Evolutionary conservation across 2,797 vertebrate species (phyloP), one percentile per base, ranked within the genome.

Genomic region (Sparidentex hasta): DNA sequence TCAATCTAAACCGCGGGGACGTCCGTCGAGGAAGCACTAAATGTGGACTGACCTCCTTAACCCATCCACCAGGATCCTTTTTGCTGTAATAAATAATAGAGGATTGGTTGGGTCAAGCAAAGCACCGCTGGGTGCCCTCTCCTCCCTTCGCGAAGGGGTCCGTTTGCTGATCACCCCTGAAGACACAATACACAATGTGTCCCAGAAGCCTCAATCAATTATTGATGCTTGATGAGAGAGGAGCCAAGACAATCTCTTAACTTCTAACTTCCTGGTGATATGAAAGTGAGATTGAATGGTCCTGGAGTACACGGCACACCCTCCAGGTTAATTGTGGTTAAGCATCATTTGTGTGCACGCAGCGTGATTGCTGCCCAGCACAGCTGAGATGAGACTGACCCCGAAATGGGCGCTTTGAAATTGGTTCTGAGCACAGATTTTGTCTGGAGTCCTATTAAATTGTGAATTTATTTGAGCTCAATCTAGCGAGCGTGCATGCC

Each of bases 61-160:
- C 95, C 92, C 90, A 84, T 94, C 94, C 92, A 90, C 86, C 78
- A 87, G 88, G 87, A 93, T 93, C 88, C 56, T 90, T 82, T 92
- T 85, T 89, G 71, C 74, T 82, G 87, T 91, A 90, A 98, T 97
- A 94, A 98, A 98, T 98, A 98, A 98, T 97, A 91, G 94, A 98
- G 93, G 90, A 96, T 73, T 47, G 82, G 74, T 47, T 78, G 87
- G 94, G 94, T 95, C 93, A 92, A 91, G 81, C 76, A 87, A 47
- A 85, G 86, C 74, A 83, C 74, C 88, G 50, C 50, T 65, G 83
- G 78, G 65, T 65, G 80, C 82, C 90, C 82, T 80, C 79, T 74
- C 74, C 81, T 87, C 84, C 84, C 83, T 3, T 82, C 59, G 25
- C 7, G 23, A 33, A 64, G 66, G 84, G 82, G 82, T 85, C 91